Evolutionary conservation across 2,888 invertebrate genomes (phyloP).

Genomic region (Leptura quadrifasciata): DNA sequence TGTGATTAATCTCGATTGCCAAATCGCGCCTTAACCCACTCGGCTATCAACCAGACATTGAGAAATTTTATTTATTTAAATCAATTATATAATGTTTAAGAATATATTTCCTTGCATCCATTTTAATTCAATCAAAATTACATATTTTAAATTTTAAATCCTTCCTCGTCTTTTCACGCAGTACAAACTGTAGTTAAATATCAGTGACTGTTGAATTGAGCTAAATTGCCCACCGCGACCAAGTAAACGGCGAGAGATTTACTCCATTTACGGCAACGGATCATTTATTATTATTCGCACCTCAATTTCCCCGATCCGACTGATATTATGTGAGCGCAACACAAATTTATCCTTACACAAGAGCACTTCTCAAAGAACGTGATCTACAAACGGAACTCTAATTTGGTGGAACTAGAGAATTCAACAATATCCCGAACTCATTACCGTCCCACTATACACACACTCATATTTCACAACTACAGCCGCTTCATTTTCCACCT

Average conservation of each 20-base stretch:
- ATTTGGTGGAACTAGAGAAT: not conserved
- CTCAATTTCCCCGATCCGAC: not conserved
- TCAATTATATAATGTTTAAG: too few species aligned
- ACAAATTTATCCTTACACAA: not conserved
- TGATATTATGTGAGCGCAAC: not conserved
- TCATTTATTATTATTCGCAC: not conserved
- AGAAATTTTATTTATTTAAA: too few species aligned
- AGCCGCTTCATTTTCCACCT: not conserved
- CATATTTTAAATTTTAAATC: not conserved
- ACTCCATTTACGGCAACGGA: not conserved
- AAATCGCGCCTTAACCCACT: too few species aligned
- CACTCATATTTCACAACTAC: slow-evolving; percentile 7
- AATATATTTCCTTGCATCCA: too few species aligned
- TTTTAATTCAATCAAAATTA: too few species aligned
- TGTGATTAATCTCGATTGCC: too few species aligned
- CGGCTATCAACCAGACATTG: too few species aligned
- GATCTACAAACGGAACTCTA: slow-evolving; percentile 7
- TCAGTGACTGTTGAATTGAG: not conserved
- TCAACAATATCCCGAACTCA: slow-evolving; percentile 4
- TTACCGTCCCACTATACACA: slow-evolving; percentile 1
- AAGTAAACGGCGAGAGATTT: not conserved
- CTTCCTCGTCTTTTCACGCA: not conserved
- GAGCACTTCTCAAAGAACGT: slow-evolving; percentile 7
- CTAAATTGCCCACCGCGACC: not conserved
- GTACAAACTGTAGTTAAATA: not conserved